Evolutionary conservation across 2,113 vertebrate species (phyloP).

Genomic region (Polypterus bichir): DNA sequence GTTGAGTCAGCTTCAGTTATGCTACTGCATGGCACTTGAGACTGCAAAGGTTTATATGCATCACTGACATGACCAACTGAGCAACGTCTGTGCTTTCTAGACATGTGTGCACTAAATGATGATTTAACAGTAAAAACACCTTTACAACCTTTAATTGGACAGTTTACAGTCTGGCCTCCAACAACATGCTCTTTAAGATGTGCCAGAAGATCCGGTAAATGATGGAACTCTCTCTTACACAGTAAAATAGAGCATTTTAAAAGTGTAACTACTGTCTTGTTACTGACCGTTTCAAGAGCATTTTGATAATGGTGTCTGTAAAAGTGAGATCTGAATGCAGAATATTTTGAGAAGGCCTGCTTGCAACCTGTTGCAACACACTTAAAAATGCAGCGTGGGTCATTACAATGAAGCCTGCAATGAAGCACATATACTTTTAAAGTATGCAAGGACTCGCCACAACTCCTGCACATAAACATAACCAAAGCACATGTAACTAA

Average conservation of each 20-base stretch:
- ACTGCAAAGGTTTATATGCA: too few relatives aligned
- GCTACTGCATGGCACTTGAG: too few relatives aligned
- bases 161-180: slow-evolving; percentile 21
- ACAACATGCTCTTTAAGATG: slow-evolving; percentile 6
- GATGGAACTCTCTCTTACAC: slow-evolving; percentile 24
- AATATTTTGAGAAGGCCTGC: slow-evolving; percentile 14
- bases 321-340: slow-evolving; percentile 17
- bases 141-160: slow-evolving; percentile 26
- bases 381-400: slow-evolving; percentile 23
- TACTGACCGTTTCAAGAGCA: slow-evolving; percentile 3
- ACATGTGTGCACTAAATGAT: slow-evolving; percentile 31
- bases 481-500: too few relatives aligned
- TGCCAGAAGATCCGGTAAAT: slow-evolving; percentile 19
- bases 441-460: too few relatives aligned
- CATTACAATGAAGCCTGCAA: slow-evolving; percentile 24
- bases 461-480: too few relatives aligned
- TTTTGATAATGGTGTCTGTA: slow-evolving; percentile 11
- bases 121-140: slow-evolving; percentile 20
- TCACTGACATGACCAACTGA: slow-evolving; percentile 1
- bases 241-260: slow-evolving; percentile 25
- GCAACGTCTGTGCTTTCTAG: slow-evolving; percentile 28
- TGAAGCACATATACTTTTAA: slow-evolving; percentile 10
- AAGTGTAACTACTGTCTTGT: slow-evolving; percentile 9
- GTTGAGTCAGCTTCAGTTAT: too few relatives aligned
- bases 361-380: slow-evolving; percentile 16